Evolutionary conservation across 2,113 vertebrate genomes (phyloP).

Genomic region (Heloderma charlesbogerti): DNA sequence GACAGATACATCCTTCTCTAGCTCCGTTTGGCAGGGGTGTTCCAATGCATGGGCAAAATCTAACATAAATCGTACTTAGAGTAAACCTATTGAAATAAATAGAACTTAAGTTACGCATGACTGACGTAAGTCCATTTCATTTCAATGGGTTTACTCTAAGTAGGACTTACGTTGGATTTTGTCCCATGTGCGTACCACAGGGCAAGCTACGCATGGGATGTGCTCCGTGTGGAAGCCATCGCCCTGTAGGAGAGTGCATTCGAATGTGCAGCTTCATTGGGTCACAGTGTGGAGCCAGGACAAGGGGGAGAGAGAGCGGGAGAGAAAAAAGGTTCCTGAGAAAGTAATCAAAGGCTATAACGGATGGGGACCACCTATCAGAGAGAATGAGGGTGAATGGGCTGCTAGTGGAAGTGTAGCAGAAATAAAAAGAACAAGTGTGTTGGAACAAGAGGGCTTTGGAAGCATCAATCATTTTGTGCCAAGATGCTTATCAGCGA

Average conservation of each 20-base stretch:
- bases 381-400: too few relatives aligned
- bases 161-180: too few relatives aligned
- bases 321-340: background rate
- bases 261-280: background rate
- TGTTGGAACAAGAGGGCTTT: background rate
- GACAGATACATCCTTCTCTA: too few relatives aligned
- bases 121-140: too few relatives aligned
- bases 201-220: background rate
- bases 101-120: too few relatives aligned
- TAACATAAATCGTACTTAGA: too few relatives aligned
- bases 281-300: background rate
- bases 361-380: too few relatives aligned
- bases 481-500: constrained; percentile 9
- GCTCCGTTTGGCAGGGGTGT: too few relatives aligned
- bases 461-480: background rate
- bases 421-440: background rate
- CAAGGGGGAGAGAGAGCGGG: background rate
- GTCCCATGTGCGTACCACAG: background rate
- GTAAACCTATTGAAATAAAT: too few relatives aligned
- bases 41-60: too few relatives aligned
- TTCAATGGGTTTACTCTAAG: too few relatives aligned
- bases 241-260: background rate
- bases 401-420: too few relatives aligned
- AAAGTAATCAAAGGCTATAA: background rate
- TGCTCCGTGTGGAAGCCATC: background rate